These are phyloP conservation scores for Neofelis nebulosa DNA, from an alignment of 2,113 vertebrate species.

Conservation along the genomic window DNA sequence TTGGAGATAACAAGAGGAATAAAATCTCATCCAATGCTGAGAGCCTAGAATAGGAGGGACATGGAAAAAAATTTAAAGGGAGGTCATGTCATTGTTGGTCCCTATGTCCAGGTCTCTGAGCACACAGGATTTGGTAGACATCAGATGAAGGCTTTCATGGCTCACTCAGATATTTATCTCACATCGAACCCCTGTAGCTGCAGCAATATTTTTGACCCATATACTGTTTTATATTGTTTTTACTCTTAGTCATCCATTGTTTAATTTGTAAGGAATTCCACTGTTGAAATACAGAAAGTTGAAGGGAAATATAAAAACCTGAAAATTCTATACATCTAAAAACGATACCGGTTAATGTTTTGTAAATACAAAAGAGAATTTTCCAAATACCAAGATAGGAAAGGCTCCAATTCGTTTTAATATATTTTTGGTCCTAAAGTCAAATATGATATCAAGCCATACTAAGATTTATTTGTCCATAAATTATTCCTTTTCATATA, in stretches of 20 bases:
- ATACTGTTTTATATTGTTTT: neutral
- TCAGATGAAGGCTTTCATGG: neutral
- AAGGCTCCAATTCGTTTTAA: neutral
- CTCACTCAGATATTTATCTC: neutral
- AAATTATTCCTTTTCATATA: neutral
- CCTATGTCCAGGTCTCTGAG: neutral
- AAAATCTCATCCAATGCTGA: neutral
- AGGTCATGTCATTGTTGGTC: neutral
- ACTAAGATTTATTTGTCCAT: neutral
- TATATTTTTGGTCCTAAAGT: neutral
- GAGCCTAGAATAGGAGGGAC: neutral
- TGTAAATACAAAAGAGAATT: slow-evolving; percentile 17
- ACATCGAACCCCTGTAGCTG: neutral
- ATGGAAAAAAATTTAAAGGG: neutral
- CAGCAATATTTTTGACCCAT: neutral
- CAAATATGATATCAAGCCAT: neutral
- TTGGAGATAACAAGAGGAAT: neutral
- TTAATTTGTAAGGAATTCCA: slow-evolving; percentile 26
- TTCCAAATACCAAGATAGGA: neutral
- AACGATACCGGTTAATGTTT: neutral
- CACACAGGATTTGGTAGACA: too few species aligned
- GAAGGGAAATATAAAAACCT: neutral
- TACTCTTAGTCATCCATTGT: neutral
- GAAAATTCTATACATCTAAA: neutral
- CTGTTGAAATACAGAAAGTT: neutral